phyloP scores from a whole-genome alignment of 2,888 invertebrate species.

The Busseola fusca region DNA sequence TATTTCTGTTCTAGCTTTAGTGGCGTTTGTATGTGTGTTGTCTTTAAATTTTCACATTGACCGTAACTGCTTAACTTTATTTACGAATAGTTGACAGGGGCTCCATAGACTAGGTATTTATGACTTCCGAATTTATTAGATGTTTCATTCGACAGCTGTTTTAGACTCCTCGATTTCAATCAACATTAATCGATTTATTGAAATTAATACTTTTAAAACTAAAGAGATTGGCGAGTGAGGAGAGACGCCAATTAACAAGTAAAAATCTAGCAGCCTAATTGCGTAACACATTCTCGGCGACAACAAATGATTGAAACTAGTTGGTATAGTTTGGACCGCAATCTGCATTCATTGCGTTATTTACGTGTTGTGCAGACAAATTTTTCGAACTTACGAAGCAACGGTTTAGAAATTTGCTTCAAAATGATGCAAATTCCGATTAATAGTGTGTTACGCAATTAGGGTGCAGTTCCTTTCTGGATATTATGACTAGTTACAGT shows the following conservation, averaged over 20 bases:
- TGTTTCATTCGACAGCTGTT: not conserved
- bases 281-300: no score
- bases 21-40: conserved; percentile 9
- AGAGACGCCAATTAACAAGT: not conserved
- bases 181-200: not conserved
- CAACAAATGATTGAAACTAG: no score
- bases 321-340: no score
- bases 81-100: not conserved
- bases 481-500: not conserved
- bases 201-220: not conserved
- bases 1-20: conserved; percentile 38
- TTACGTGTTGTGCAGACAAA: no score
- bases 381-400: no score
- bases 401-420: no score
- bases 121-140: not conserved
- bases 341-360: no score
- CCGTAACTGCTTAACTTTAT: not conserved
- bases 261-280: no score
- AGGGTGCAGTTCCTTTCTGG: not conserved
- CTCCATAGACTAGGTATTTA: not conserved
- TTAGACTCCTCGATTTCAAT: no score
- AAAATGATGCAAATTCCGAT: no score
- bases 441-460: no score
- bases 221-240: not conserved
- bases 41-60: not conserved